A percentile compares a stretch with the other conserved stretches of the same genome.
These are phyloP conservation scores for Alexandromys fortis DNA, from an alignment of 2,113 vertebrate species.

Conservation along the genomic window DNA sequence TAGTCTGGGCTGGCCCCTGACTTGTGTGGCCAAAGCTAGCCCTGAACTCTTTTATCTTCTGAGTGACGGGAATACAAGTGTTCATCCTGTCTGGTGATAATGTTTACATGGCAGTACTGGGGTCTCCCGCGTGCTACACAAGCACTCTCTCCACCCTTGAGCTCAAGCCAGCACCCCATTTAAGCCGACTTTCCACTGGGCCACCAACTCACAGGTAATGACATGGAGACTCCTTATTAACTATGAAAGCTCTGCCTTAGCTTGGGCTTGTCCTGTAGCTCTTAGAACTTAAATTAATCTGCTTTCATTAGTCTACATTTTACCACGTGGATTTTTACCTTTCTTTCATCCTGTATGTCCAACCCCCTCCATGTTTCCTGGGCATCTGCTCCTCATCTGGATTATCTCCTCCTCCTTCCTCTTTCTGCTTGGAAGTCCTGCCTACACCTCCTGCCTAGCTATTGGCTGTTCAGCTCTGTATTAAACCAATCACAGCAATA, in stretches of 20 bases:
- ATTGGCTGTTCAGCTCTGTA: neutral
- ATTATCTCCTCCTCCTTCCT: neutral
- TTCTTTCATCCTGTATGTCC: neutral
- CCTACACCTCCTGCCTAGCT: neutral
- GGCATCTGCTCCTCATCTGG: neutral
- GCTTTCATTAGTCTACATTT: neutral
- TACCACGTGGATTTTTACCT: neutral
- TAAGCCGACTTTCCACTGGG: neutral
- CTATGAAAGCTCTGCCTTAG: neutral
- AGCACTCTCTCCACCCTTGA: neutral
- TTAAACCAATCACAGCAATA: neutral
- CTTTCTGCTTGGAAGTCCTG: neutral
- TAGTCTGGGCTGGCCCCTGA: neutral
- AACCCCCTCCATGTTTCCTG: neutral
- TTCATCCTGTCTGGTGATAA: too few relatives aligned
- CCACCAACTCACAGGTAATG: neutral
- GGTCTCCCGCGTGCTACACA: neutral
- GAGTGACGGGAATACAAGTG: neutral
- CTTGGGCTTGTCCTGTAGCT: neutral
- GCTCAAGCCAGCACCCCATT: neutral
- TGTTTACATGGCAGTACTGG: neutral
- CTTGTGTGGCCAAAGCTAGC: neutral
- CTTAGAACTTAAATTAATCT: neutral
- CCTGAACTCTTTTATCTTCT: neutral
- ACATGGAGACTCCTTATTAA: neutral